A percentile compares a stretch with the other conserved stretches of the same genome.
Conservation (phyloP, 2,113 vertebrate genomes). For the Micromys minutus region DNA sequence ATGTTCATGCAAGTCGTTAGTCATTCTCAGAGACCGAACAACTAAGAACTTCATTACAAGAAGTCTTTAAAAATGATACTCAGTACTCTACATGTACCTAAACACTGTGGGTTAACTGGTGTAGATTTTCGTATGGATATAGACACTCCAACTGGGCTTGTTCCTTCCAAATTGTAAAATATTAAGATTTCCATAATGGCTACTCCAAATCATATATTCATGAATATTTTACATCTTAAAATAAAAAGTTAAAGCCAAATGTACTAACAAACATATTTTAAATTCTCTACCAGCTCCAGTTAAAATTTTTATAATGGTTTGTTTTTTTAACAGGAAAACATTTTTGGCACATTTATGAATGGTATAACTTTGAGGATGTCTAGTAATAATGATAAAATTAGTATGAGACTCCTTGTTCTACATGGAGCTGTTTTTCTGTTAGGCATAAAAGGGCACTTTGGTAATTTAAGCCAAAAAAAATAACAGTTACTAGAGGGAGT, state of each 20-base stretch:
- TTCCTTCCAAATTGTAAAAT: not conserved
- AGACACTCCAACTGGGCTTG: not conserved
- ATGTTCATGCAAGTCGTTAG: not conserved
- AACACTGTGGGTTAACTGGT: not conserved
- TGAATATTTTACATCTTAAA: not conserved
- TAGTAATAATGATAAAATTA: constrained; percentile 15
- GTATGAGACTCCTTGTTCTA: constrained; percentile 4
- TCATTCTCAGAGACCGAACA: not conserved
- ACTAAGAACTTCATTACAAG: not conserved
- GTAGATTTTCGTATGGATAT: not conserved
- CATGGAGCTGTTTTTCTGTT: constrained; percentile 24
- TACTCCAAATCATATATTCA: not conserved
- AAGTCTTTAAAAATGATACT: not conserved
- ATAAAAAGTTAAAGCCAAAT: constrained; percentile 24
- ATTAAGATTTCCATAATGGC: not conserved
- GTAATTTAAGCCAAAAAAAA: constrained; percentile 68
- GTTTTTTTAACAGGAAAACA: not conserved
- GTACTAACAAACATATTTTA: not conserved
- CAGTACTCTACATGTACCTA: not conserved
- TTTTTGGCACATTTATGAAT: constrained; percentile 41
- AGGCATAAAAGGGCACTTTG: constrained; percentile 28
- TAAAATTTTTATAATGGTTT: constrained; percentile 46
- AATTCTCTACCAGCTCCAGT: not conserved
- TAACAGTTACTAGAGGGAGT: not conserved
- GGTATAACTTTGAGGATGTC: not conserved